These are phyloP conservation scores for Polydesmus complanatus DNA, from an alignment of 2,888 invertebrate species.

Conservation along the genomic window DNA sequence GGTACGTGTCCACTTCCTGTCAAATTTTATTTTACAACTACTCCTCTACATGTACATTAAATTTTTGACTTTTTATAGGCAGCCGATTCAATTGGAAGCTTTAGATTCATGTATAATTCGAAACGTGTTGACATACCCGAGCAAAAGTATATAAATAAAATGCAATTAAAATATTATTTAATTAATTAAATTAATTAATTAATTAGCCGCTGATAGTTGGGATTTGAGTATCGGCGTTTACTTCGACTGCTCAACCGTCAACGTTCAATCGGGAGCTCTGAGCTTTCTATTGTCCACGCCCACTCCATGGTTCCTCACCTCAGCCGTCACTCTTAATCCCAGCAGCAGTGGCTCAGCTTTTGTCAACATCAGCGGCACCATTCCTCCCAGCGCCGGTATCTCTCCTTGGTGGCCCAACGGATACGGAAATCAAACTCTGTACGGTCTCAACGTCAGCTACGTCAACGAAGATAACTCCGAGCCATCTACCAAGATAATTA, in stretches of 20 bases:
- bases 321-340: background rate
- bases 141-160: background rate
- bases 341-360: background rate
- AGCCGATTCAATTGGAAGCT: conserved; percentile 49
- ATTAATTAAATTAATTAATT: background rate
- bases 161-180: background rate
- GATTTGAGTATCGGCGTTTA: background rate
- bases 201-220: background rate
- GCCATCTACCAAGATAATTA: too few species aligned
- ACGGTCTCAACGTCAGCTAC: conserved; percentile 46
- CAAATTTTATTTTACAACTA: background rate
- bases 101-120: conserved; percentile 48
- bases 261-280: background rate
- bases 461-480: conserved; percentile 36
- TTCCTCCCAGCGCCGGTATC: conserved; percentile 24
- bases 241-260: background rate
- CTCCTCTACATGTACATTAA: background rate
- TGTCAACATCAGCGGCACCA: background rate
- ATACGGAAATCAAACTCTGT: conserved; percentile 63
- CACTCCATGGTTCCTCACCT: background rate
- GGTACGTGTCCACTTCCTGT: conserved; percentile 46
- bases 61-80: too few species aligned
- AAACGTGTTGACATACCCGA: conserved; percentile 40
- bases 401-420: conserved; percentile 92
- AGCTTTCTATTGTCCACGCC: background rate